Conservation (phyloP, 2,888 invertebrate species). For the Tinea pellionella region DNA sequence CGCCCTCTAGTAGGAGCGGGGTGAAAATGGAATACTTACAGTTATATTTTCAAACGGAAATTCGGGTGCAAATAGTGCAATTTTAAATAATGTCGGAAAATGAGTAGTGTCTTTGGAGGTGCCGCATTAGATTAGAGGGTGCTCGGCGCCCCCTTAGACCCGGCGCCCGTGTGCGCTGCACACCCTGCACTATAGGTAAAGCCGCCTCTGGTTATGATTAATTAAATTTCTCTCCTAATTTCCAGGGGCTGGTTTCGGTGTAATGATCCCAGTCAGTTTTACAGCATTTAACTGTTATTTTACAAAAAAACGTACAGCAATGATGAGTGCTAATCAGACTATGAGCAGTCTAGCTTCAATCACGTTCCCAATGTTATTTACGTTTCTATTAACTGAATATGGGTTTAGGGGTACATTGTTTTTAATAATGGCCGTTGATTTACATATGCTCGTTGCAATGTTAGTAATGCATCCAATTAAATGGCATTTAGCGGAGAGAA, state of each 20-base stretch:
- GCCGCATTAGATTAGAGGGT: too few relatives aligned
- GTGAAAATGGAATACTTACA: too few relatives aligned
- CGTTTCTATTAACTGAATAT: constrained; percentile 69
- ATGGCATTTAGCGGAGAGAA: constrained; percentile 69
- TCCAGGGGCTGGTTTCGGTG: constrained; percentile 76
- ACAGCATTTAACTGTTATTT: constrained; percentile 82
- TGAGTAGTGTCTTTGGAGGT: too few relatives aligned
- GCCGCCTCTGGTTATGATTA: too few relatives aligned
- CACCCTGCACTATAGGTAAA: too few relatives aligned
- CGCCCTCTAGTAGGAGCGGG: too few relatives aligned
- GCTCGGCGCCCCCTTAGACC: too few relatives aligned
- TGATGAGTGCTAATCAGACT: constrained; percentile 82
- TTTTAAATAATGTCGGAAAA: too few relatives aligned
- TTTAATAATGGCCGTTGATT: constrained; percentile 74
- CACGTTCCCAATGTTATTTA: constrained; percentile 74
- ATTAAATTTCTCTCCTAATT: too few relatives aligned
- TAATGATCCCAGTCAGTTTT: constrained; percentile 78
- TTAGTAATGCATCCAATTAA: constrained; percentile 79
- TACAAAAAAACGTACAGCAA: constrained; percentile 73
- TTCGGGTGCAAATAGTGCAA: too few relatives aligned
- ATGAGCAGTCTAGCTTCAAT: constrained; percentile 77
- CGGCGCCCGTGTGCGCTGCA: too few relatives aligned
- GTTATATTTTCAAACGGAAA: too few relatives aligned
- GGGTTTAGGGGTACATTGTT: constrained; percentile 79
- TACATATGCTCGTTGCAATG: constrained; percentile 77